phyloP scores from a whole-genome alignment of 2,888 invertebrate species.

The Watsonalla binaria region DNA sequence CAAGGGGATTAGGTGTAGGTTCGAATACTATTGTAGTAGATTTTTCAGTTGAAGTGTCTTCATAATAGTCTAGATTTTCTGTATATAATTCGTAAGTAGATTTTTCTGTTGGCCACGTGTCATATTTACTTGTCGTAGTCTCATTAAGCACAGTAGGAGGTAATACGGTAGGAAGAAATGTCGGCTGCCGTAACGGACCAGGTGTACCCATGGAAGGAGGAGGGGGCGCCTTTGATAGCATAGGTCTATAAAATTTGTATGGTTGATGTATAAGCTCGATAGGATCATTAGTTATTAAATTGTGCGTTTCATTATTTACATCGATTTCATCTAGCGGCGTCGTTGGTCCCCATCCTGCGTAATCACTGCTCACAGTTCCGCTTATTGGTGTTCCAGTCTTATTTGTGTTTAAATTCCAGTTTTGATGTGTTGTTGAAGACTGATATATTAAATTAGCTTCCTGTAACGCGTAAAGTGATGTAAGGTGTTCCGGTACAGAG shows the following conservation, averaged over 20 bases:
- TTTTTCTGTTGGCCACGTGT: slow-evolving; percentile 36
- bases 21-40: slow-evolving; percentile 23
- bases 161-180: slow-evolving; percentile 54
- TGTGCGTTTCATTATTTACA: slow-evolving; percentile 55
- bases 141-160: slow-evolving; percentile 32
- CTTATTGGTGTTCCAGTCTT: slow-evolving; percentile 43
- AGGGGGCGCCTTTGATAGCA: slow-evolving; percentile 51
- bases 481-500: slow-evolving; percentile 30
- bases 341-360: slow-evolving; percentile 73
- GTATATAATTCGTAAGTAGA: slow-evolving; percentile 39
- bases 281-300: slow-evolving; percentile 55
- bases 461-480: slow-evolving; percentile 76
- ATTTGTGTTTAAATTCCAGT: slow-evolving; percentile 58
- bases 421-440: slow-evolving; percentile 75
- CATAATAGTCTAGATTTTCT: slow-evolving; percentile 34
- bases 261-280: slow-evolving; percentile 43
- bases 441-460: slow-evolving; percentile 82
- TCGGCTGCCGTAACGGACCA: slow-evolving; percentile 33
- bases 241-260: slow-evolving; percentile 59
- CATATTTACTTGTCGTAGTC: slow-evolving; percentile 19
- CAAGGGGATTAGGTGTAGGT: slow-evolving; percentile 28
- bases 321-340: slow-evolving; percentile 54
- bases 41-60: slow-evolving; percentile 46
- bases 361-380: slow-evolving; percentile 62
- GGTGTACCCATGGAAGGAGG: slow-evolving; percentile 48